phyloP scores from a whole-genome alignment of 2,888 invertebrate genomes.

The Tenthredo scrophulariae region DNA sequence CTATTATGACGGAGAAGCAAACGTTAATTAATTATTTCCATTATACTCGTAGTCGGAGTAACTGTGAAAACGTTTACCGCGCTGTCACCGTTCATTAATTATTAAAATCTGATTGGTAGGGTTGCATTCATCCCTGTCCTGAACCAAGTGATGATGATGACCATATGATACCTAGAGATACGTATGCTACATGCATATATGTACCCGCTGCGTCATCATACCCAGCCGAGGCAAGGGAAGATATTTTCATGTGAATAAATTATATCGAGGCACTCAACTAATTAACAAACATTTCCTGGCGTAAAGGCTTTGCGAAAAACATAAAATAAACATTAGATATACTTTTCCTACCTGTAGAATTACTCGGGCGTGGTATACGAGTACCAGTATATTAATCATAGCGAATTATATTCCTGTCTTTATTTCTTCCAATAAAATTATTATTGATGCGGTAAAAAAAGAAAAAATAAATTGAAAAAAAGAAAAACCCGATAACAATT shows the following conservation, averaged over 20 bases:
- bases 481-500: not conserved
- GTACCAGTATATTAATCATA: not conserved
- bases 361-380: not conserved
- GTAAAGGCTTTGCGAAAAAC: not conserved
- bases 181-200: not conserved
- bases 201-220: not conserved
- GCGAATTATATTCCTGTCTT: not conserved
- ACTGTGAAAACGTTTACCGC: slow-evolving; percentile 21
- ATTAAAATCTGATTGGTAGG: slow-evolving; percentile 26
- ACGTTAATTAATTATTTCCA: slow-evolving; percentile 38
- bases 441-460: not conserved
- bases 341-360: not conserved
- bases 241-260: not conserved
- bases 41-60: not conserved
- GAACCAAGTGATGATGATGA: not conserved
- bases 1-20: slow-evolving; percentile 8
- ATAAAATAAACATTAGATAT: not conserved
- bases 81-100: slow-evolving; percentile 24
- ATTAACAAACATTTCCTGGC: slow-evolving; percentile 25
- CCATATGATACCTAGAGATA: not conserved
- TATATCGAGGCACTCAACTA: slow-evolving; percentile 23
- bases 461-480: not conserved
- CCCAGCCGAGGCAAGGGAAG: not conserved
- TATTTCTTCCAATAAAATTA: not conserved
- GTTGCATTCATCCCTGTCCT: not conserved